Percentiles rank a stretch among this genome's conserved stretches.
phyloP scores from a whole-genome alignment of 2,888 invertebrate species.

The Euphydryas editha region DNA sequence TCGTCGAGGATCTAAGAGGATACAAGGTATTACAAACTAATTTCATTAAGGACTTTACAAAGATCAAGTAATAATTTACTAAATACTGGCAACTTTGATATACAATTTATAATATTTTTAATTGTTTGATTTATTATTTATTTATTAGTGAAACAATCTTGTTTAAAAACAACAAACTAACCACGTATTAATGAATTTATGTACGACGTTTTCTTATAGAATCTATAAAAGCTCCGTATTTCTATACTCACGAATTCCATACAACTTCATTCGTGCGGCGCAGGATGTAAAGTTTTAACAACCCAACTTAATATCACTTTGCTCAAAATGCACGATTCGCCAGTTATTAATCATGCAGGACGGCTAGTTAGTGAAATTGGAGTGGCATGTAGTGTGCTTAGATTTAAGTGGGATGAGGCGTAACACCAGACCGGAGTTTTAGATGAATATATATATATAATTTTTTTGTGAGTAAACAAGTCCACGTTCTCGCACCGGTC shows the following conservation, averaged over 20 bases:
- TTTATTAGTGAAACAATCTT: neutral
- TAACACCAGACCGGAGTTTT: constrained; percentile 44
- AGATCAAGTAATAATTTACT: neutral
- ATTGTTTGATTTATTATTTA: too few relatives aligned
- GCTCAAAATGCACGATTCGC: constrained; percentile 77
- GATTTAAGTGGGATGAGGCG: constrained; percentile 50
- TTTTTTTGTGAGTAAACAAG: constrained; percentile 52
- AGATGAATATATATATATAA: constrained; percentile 48
- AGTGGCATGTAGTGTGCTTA: constrained; percentile 61
- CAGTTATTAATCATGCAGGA: constrained; percentile 81
- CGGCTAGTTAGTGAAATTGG: constrained; percentile 78
- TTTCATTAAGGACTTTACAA: constrained; percentile 13
- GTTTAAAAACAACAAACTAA: neutral
- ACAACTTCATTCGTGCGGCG: constrained; percentile 71
- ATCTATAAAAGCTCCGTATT: constrained; percentile 24
- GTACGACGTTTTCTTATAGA: neutral
- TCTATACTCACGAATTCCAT: constrained; percentile 54
- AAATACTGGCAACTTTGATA: neutral
- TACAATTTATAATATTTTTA: neutral
- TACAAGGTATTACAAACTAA: constrained; percentile 87
- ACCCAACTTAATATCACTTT: constrained; percentile 84
- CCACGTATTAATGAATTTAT: neutral
- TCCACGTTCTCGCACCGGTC: constrained; percentile 41
- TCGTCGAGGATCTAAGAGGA: constrained; percentile 93
- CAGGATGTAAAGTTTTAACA: constrained; percentile 80